Conservation (phyloP, 2,797 vertebrate genomes). For the Apodemus agrarius region DNA sequence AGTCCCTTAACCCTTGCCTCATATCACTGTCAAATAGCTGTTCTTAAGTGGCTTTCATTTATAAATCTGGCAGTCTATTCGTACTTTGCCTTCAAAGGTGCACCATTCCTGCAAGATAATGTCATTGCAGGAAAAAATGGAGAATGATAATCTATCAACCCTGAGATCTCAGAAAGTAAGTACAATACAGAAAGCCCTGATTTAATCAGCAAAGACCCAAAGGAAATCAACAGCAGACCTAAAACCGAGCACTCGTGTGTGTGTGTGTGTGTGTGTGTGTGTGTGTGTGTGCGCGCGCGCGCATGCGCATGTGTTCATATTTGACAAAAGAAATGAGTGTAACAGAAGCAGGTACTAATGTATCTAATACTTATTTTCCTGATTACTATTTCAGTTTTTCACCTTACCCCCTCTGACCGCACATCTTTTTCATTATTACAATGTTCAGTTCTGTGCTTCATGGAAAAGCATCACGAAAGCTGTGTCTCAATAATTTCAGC, state of each 20-base stretch:
- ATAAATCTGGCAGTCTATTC: conserved; percentile 78
- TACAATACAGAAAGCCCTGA: background rate
- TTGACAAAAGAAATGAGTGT: background rate
- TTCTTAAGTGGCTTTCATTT: conserved; percentile 76
- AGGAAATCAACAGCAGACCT: background rate
- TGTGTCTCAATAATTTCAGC: background rate
- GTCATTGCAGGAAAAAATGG: conserved; percentile 58
- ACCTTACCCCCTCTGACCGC: background rate
- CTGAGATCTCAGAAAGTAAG: background rate
- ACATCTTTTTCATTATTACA: background rate
- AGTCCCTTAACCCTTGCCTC: conserved; percentile 78
- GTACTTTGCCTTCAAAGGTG: conserved; percentile 81
- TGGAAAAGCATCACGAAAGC: background rate
- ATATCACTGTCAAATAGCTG: conserved; percentile 72
- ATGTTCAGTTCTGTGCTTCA: background rate
- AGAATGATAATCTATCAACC: conserved; percentile 77
- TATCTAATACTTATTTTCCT: background rate
- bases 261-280: background rate
- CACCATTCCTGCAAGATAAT: conserved; percentile 80
- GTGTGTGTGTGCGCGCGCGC: background rate
- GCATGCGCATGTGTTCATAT: background rate
- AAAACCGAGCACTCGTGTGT: background rate
- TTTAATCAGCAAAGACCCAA: conserved; percentile 45
- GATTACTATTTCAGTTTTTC: background rate
- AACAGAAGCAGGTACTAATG: background rate